Percentiles rank a stretch among this genome's conserved stretches.
Evolutionary conservation across 2,113 vertebrate genomes (phyloP).

Genomic region (Camelus dromedarius): DNA sequence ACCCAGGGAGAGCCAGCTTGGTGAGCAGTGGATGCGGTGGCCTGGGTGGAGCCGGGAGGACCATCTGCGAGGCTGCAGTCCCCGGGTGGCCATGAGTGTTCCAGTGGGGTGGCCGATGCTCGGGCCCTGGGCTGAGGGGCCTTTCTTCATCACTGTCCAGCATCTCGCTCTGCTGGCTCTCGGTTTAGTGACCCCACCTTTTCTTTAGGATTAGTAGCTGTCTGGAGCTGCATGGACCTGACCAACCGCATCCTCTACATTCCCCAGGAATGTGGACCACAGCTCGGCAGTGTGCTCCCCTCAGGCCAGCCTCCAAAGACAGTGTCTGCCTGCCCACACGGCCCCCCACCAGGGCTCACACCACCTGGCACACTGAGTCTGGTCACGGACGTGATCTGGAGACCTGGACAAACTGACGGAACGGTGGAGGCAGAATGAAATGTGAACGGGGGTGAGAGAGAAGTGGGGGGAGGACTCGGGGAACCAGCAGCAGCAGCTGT

Average conservation of each 20-base stretch:
- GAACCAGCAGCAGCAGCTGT: not conserved
- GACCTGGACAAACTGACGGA: not conserved
- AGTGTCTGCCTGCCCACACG: not conserved
- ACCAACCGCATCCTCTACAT: too few relatives aligned
- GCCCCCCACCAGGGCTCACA: not conserved
- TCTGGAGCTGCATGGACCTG: not conserved
- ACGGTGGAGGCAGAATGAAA: not conserved
- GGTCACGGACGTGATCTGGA: not conserved
- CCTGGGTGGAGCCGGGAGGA: not conserved
- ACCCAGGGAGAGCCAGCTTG: not conserved
- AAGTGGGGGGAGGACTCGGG: not conserved
- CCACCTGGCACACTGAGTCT: too few relatives aligned
- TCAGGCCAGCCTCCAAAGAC: not conserved
- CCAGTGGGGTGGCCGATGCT: not conserved
- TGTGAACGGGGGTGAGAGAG: not conserved
- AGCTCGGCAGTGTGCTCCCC: not conserved
- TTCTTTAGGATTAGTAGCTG: too few relatives aligned
- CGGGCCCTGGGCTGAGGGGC: rapidly evolving
- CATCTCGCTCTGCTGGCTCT: not conserved
- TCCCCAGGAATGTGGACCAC: too few relatives aligned
- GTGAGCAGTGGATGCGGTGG: not conserved
- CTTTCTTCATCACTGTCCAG: too few relatives aligned
- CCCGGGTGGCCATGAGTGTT: not conserved
- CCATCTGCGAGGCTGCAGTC: too few relatives aligned
- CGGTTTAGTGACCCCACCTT: not conserved